Percentiles rank a stretch among this genome's conserved stretches.
Evolutionary conservation across 2,888 invertebrate genomes (phyloP).

Genomic region (Dugesia japonica): DNA sequence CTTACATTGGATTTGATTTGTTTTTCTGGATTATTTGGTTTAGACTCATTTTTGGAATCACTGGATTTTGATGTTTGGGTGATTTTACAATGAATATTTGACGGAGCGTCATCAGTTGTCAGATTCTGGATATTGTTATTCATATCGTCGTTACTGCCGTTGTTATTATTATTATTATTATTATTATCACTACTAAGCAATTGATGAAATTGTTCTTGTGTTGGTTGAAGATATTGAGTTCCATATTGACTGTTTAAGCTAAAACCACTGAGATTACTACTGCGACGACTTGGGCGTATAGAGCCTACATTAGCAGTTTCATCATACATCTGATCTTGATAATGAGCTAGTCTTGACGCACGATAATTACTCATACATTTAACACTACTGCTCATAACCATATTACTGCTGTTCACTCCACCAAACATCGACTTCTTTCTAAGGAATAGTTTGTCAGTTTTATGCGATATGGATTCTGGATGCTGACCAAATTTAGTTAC

Average conservation of each 20-base stretch:
- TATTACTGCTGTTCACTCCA: not conserved
- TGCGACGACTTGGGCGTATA: not conserved
- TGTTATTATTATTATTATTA: too few relatives aligned
- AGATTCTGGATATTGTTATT: conserved; percentile 5
- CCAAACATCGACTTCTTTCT: conserved; percentile 11
- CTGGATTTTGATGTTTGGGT: not conserved
- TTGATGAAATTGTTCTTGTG: conserved; percentile 9
- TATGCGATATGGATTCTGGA: not conserved
- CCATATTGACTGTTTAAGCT: conserved; percentile 9
- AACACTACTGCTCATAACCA: conserved; percentile 6
- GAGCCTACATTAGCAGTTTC: not conserved
- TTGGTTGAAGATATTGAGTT: not conserved
- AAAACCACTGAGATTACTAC: conserved; percentile 6
- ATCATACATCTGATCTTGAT: conserved; percentile 1
- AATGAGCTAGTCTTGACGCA: not conserved
- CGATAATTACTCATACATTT: conserved; percentile 20
- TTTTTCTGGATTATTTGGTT: not conserved
- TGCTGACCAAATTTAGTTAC: not conserved
- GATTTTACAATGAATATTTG: not conserved
- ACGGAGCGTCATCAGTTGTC: not conserved
- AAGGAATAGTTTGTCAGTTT: not conserved
- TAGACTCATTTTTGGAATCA: not conserved
- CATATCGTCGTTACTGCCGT: not conserved
- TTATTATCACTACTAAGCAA: not conserved
- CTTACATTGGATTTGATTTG: too few relatives aligned